These are phyloP conservation scores for Syrphus vitripennis DNA, from an alignment of 2,888 invertebrate species.

Conservation along the genomic window DNA sequence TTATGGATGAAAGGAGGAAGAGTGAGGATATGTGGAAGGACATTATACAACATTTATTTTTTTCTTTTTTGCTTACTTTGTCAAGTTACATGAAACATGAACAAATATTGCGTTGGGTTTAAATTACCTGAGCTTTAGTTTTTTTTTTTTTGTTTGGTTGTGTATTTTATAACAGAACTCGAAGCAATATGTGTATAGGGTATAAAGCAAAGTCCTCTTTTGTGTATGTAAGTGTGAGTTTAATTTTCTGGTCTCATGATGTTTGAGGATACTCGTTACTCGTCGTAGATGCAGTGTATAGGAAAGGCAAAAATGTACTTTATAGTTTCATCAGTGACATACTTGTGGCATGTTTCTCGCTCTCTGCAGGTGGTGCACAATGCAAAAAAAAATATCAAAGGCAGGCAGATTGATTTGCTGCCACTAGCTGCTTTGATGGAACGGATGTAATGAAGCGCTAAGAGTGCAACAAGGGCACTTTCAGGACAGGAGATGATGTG, in stretches of 20 bases:
- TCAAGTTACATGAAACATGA: slow-evolving; percentile 54
- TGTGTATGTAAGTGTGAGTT: slow-evolving; percentile 1
- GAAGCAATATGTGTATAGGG: background rate
- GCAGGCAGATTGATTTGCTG: slow-evolving; percentile 8
- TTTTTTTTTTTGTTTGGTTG: slow-evolving; percentile 21
- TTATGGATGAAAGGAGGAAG: slow-evolving; percentile 6
- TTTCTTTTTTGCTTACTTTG: background rate
- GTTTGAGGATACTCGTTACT: background rate
- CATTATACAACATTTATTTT: background rate
- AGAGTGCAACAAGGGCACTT: slow-evolving; percentile 18
- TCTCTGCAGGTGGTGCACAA: background rate
- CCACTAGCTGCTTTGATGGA: background rate
- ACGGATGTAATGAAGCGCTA: slow-evolving; percentile 13
- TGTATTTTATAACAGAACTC: background rate
- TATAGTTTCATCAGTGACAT: slow-evolving; percentile 19
- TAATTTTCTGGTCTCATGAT: background rate
- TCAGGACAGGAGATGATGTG: slow-evolving; percentile 5
- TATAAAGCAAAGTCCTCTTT: background rate
- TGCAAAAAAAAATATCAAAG: background rate
- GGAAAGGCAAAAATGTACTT: background rate
- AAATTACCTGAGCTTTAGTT: slow-evolving; percentile 39
- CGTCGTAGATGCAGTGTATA: background rate
- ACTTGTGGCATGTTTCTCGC: slow-evolving; percentile 35
- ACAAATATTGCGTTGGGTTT: slow-evolving; percentile 59
- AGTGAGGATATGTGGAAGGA: slow-evolving; percentile 17